Evolutionary conservation across 2,113 vertebrate genomes (phyloP).

Genomic region (Chelonoidis abingdonii): DNA sequence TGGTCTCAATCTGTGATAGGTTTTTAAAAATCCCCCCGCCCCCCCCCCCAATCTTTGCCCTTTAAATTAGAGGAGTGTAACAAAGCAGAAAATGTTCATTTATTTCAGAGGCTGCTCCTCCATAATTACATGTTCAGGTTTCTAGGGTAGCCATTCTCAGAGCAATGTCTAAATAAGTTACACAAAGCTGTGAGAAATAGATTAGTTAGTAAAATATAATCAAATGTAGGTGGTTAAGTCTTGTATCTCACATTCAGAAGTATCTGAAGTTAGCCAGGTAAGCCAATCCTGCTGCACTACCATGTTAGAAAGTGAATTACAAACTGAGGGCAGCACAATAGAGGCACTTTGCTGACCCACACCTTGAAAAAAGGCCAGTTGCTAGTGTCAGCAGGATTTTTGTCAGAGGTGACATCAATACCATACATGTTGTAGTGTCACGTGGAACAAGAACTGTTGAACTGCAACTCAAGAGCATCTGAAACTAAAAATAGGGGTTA

Average conservation of each 20-base stretch:
- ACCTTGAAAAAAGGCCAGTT: not conserved
- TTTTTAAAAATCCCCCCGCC: accelerated
- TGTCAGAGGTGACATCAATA: accelerated
- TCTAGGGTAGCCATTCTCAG: not conserved
- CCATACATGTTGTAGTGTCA: not conserved
- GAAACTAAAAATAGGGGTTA: not conserved
- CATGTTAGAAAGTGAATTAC: not conserved
- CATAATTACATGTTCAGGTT: accelerated
- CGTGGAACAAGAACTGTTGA: not conserved
- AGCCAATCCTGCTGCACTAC: accelerated
- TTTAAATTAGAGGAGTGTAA: not conserved
- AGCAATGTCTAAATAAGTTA: not conserved
- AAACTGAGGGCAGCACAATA: accelerated
- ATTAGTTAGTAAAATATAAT: not conserved
- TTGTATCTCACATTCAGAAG: accelerated
- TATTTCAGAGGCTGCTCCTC: not conserved
- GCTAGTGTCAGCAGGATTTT: not conserved
- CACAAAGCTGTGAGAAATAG: accelerated
- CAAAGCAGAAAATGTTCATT: accelerated
- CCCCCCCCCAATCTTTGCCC: not conserved
- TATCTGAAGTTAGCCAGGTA: accelerated
- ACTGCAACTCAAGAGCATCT: not conserved
- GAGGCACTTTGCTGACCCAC: not conserved
- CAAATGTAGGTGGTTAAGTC: accelerated
- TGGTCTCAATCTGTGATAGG: not conserved